Conservation (phyloP, 2,888 invertebrate species). For the Agonopterix arenella region DNA sequence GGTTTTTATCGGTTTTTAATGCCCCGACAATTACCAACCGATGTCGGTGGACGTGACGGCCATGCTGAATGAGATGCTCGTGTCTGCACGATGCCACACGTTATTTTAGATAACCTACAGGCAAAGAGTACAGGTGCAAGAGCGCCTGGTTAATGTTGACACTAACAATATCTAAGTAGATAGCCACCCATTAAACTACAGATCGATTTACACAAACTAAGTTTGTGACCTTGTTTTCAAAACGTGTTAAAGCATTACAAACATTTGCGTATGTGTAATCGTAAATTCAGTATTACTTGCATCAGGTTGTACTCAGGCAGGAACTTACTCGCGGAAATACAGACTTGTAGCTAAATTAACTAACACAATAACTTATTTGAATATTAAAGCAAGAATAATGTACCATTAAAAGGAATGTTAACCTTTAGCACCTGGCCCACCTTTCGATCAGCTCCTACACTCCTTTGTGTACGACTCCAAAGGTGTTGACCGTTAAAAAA, state of each 20-base stretch:
- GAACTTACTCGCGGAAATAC: too few relatives aligned
- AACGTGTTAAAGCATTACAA: too few relatives aligned
- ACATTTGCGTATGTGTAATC: too few relatives aligned
- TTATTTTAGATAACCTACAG: not conserved
- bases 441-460: constrained; percentile 38
- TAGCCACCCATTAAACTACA: too few relatives aligned
- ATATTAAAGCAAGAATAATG: constrained; percentile 30
- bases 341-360: not conserved
- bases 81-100: not conserved
- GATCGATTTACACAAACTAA: too few relatives aligned
- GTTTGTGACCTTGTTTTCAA: too few relatives aligned
- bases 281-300: too few relatives aligned
- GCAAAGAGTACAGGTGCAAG: too few relatives aligned
- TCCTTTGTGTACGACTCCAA: constrained; percentile 46
- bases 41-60: constrained; percentile 27
- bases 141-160: too few relatives aligned
- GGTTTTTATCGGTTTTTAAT: constrained; percentile 52
- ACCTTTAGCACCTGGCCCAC: constrained; percentile 51
- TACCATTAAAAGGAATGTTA: constrained; percentile 36
- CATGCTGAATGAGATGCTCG: constrained; percentile 10
- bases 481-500: constrained; percentile 70
- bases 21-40: constrained; percentile 38
- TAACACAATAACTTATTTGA: constrained; percentile 30
- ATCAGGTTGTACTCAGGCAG: too few relatives aligned
- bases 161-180: too few relatives aligned